Conservation (phyloP, 2,888 invertebrate genomes). For the Nineta flava region DNA sequence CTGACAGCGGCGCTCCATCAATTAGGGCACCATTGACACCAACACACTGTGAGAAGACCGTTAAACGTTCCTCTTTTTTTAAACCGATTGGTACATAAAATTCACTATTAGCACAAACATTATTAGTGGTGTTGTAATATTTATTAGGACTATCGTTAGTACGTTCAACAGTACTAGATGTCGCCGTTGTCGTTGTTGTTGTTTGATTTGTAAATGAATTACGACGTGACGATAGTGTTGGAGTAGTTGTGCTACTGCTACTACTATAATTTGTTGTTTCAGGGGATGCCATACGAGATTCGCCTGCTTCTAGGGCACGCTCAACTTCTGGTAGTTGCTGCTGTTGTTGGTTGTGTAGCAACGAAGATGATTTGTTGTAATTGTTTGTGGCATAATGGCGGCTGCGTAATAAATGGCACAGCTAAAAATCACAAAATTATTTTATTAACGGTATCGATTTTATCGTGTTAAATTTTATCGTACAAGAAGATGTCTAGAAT, state of each 20-base stretch:
- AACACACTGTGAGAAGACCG: slow-evolving; percentile 27
- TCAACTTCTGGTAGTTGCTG: slow-evolving; percentile 31
- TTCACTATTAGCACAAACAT: background rate
- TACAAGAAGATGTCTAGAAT: too few species aligned
- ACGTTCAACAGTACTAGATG: slow-evolving; percentile 8
- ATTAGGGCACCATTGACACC: slow-evolving; percentile 21
- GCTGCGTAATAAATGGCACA: slow-evolving; percentile 19
- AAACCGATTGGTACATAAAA: background rate
- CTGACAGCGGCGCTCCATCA: slow-evolving; percentile 16
- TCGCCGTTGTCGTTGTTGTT: background rate
- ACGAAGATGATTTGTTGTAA: slow-evolving; percentile 26
- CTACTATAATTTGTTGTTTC: slow-evolving; percentile 16
- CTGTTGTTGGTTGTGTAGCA: too few species aligned
- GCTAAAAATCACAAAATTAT: slow-evolving; percentile 17
- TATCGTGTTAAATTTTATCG: too few species aligned
- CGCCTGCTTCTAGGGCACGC: slow-evolving; percentile 35
- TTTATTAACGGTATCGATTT: too few species aligned
- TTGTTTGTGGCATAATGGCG: slow-evolving; percentile 28
- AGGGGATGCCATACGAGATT: slow-evolving; percentile 21
- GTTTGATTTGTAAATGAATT: background rate
- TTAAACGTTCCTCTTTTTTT: slow-evolving; percentile 28
- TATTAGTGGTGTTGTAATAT: background rate
- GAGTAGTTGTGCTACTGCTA: background rate
- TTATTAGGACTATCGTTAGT: background rate
- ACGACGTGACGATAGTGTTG: background rate